Percentiles rank a stretch among this genome's conserved stretches.
Conservation (phyloP, 2,888 invertebrate genomes). For the Fabriciana adippe region DNA sequence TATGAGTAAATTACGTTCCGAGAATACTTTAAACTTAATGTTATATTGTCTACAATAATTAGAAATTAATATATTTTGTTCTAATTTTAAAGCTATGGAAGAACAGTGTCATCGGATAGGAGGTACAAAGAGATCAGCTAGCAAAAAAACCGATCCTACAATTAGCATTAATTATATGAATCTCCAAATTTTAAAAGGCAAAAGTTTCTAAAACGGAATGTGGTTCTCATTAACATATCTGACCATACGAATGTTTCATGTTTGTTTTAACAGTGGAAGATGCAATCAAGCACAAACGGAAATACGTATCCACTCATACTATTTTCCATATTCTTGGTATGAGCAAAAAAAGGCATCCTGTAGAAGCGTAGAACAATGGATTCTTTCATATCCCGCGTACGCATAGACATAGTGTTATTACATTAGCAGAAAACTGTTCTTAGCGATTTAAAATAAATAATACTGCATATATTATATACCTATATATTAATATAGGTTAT, state of each 20-base stretch:
- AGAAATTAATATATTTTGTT: background rate
- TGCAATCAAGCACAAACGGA: slow-evolving; percentile 34
- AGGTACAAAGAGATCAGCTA: background rate
- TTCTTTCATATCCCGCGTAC: slow-evolving; percentile 21
- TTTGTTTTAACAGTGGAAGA: slow-evolving; percentile 7
- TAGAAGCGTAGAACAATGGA: slow-evolving; percentile 24
- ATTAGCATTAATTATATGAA: slow-evolving; percentile 16
- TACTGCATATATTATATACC: background rate
- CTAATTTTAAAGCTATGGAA: background rate
- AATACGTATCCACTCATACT: slow-evolving; percentile 27
- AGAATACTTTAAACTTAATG: slow-evolving; percentile 3
- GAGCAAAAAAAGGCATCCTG: slow-evolving; percentile 27
- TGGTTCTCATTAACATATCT: slow-evolving; percentile 23
- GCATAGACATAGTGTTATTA: background rate
- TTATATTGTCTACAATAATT: background rate
- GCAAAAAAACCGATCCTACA: slow-evolving; percentile 1
- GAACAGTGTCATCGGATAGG: background rate
- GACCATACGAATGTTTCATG: slow-evolving; percentile 15
- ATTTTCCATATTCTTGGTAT: slow-evolving; percentile 22
- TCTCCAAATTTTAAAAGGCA: slow-evolving; percentile 13
- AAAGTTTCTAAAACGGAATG: slow-evolving; percentile 23
- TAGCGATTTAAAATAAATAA: background rate
- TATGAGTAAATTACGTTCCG: slow-evolving; percentile 11
- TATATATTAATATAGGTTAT: background rate
- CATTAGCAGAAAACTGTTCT: slow-evolving; percentile 4